A percentile compares a stretch with the other conserved stretches of the same genome.
These are phyloP conservation scores for Spermophilus dauricus DNA, from an alignment of 2,113 vertebrate species.

Conservation along the genomic window DNA sequence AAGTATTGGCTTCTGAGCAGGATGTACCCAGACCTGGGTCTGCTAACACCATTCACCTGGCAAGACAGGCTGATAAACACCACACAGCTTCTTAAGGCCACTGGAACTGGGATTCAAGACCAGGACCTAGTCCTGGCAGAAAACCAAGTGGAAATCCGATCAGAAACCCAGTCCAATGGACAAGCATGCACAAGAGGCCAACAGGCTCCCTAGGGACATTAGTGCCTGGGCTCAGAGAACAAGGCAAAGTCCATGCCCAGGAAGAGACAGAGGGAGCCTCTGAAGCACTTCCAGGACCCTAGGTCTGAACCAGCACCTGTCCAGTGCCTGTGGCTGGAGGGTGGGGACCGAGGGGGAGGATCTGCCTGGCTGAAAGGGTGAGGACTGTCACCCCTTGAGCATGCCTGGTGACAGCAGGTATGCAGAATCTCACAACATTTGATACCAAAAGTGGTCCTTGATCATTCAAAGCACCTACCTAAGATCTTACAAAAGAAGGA, in stretches of 20 bases:
- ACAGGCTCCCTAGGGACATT: not conserved
- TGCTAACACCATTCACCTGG: not conserved
- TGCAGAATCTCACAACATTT: not conserved
- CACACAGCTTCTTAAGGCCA: not conserved
- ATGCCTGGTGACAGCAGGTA: not conserved
- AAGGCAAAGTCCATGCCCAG: not conserved
- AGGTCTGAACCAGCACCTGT: not conserved
- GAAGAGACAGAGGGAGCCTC: not conserved
- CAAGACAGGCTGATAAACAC: not conserved
- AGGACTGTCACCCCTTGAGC: fast-evolving
- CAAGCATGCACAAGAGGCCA: not conserved
- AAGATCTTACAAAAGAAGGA: not conserved
- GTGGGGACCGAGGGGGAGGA: not conserved
- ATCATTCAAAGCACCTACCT: not conserved
- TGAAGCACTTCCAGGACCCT: not conserved
- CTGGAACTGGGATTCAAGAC: not conserved
- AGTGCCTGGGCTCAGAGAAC: not conserved
- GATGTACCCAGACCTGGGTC: no score
- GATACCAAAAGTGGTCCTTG: not conserved
- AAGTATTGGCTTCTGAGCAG: not conserved
- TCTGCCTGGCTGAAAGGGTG: not conserved
- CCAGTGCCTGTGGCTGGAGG: fast-evolving
- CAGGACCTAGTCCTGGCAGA: not conserved
- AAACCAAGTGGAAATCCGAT: not conserved
- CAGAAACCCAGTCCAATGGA: not conserved